phyloP scores from a whole-genome alignment of 1,140 invertebrate genomes.

The Aphelinus atriplicis region DNA sequence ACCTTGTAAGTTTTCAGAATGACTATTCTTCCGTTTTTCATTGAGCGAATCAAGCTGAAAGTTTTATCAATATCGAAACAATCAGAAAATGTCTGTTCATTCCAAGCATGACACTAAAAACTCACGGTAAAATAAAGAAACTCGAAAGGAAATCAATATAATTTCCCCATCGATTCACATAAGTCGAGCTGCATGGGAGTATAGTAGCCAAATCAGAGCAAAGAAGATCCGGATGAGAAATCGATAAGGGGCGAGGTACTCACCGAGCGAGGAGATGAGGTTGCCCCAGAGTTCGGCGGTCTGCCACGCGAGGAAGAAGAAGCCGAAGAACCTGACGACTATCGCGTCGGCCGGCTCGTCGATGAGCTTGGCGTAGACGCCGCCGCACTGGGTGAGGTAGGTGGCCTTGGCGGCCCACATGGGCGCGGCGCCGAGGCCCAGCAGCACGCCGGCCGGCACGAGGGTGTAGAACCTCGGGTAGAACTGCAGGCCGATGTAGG shows the following conservation, averaged over 20 bases:
- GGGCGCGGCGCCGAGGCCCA: slow-evolving; percentile 92
- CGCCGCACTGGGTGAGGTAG: slow-evolving; percentile 92
- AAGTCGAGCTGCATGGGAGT: too few relatives aligned
- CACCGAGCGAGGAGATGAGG: slow-evolving; percentile 92
- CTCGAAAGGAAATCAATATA: not conserved
- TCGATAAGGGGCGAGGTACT: slow-evolving; percentile 52
- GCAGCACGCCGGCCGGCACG: slow-evolving; percentile 87
- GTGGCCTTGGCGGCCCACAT: slow-evolving; percentile 97
- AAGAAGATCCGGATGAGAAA: too few relatives aligned
- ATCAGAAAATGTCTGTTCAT: too few relatives aligned
- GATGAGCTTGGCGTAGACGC: slow-evolving; percentile 87
- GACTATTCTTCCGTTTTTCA: too few relatives aligned
- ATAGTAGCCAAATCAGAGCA: too few relatives aligned
- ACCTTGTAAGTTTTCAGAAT: too few relatives aligned
- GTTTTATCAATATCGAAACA: too few relatives aligned
- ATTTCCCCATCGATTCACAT: too few relatives aligned
- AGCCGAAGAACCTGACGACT: slow-evolving; percentile 95
- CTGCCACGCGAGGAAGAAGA: slow-evolving; percentile 98
- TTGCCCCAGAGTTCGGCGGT: slow-evolving; percentile 96
- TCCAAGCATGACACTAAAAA: too few relatives aligned
- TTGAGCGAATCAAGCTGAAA: too few relatives aligned
- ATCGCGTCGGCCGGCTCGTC: slow-evolving; percentile 89
- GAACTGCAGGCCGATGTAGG: slow-evolving; percentile 94
- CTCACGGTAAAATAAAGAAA: too few relatives aligned
- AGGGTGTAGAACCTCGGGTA: slow-evolving; percentile 89